These are phyloP conservation scores for Drusus annulatus DNA, from an alignment of 1,140 invertebrate species.

Conservation along the genomic window DNA sequence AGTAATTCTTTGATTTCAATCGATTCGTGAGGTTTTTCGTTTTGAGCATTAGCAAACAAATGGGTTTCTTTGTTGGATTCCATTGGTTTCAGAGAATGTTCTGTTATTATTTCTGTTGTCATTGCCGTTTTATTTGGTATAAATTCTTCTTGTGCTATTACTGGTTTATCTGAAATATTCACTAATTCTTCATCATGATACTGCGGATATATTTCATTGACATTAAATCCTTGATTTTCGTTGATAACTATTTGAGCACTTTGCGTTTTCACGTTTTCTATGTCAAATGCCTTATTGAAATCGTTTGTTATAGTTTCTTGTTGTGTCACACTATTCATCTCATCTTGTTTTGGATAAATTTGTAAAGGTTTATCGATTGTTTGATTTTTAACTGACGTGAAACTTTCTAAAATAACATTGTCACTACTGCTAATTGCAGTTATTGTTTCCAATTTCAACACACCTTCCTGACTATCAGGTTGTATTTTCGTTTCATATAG, in stretches of 20 bases:
- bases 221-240: constrained; percentile 47
- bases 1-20: constrained; percentile 57
- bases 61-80: constrained; percentile 27
- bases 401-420: constrained; percentile 45
- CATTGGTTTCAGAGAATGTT: constrained; percentile 25
- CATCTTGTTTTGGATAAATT: constrained; percentile 42
- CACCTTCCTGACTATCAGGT: constrained; percentile 31
- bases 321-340: constrained; percentile 45
- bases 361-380: constrained; percentile 12
- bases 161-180: constrained; percentile 10
- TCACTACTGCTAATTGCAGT: constrained; percentile 38
- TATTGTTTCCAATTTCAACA: constrained; percentile 42
- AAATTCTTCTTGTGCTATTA: constrained; percentile 24
- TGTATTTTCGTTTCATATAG: constrained; percentile 13
- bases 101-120: constrained; percentile 21
- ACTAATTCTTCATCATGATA: constrained; percentile 43
- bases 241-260: constrained; percentile 43
- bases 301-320: constrained; percentile 44
- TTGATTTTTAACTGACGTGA: background rate
- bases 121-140: constrained; percentile 37
- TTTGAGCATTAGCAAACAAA: constrained; percentile 57
- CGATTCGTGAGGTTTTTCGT: constrained; percentile 50
- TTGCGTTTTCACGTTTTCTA: background rate
- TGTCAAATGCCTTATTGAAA: constrained; percentile 42
- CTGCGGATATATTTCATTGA: constrained; percentile 45